Conservation (phyloP, 2,797 vertebrate genomes). For the Euphonia xanthogaster region DNA sequence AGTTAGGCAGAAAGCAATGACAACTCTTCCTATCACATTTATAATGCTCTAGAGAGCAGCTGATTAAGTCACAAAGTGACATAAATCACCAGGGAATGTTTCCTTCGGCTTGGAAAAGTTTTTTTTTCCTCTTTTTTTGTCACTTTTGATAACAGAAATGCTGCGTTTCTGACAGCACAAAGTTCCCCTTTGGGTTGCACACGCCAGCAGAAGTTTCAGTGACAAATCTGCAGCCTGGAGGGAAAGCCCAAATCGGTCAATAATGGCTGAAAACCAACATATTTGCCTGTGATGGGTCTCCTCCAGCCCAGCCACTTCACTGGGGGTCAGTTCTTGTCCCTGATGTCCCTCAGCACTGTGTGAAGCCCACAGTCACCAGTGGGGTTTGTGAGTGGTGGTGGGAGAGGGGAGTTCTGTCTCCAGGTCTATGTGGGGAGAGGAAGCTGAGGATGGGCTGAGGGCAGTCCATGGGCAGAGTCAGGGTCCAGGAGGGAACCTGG, state of each 20-base stretch:
- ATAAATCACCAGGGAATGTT: background rate
- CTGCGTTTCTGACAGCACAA: background rate
- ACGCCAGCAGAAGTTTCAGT: background rate
- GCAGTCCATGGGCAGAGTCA: background rate
- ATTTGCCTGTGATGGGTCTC: background rate
- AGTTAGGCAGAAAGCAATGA: constrained; percentile 52
- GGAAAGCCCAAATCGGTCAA: background rate
- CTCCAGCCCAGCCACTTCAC: background rate
- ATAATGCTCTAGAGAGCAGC: constrained; percentile 31
- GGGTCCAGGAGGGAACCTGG: background rate
- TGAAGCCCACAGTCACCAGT: background rate
- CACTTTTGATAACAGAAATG: background rate
- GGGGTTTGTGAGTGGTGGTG: background rate
- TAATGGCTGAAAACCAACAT: background rate
- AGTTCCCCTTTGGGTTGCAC: background rate
- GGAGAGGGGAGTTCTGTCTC: background rate
- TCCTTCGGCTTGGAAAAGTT: background rate
- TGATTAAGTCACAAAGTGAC: constrained; percentile 40
- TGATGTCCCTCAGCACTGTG: rapidly evolving
- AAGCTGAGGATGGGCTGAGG: background rate
- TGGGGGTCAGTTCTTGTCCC: background rate
- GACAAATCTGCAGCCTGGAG: background rate
- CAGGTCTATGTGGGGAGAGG: background rate
- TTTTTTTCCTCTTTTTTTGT: background rate
- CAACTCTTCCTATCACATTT: constrained; percentile 53